phyloP scores from a whole-genome alignment of 2,113 vertebrate species.

The Anser cygnoides region DNA sequence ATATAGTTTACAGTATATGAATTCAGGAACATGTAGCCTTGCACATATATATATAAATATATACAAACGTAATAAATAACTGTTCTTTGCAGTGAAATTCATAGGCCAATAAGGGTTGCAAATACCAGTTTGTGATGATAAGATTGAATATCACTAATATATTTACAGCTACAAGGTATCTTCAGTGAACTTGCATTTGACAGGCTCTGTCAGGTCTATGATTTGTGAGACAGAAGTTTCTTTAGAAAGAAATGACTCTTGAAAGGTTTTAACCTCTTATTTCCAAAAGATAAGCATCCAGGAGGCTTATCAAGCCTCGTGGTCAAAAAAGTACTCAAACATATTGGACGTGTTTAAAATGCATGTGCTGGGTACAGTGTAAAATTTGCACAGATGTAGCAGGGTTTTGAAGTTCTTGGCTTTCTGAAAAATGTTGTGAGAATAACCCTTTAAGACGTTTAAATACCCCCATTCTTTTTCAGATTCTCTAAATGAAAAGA shows the following conservation, averaged over 20 bases:
- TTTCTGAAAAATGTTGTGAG: background rate
- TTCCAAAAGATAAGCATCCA: background rate
- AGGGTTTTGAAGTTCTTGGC: background rate
- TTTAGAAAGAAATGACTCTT: background rate
- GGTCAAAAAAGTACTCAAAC: background rate
- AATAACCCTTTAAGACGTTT: background rate
- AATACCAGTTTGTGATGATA: background rate
- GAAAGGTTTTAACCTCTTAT: background rate
- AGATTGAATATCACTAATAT: background rate
- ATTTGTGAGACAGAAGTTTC: background rate
- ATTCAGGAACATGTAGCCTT: slow-evolving; percentile 55
- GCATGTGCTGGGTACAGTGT: background rate
- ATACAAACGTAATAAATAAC: background rate
- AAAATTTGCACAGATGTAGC: background rate
- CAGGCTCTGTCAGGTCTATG: background rate
- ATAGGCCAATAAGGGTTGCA: background rate
- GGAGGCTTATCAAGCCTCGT: background rate
- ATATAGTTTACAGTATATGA: slow-evolving; percentile 69
- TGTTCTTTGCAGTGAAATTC: slow-evolving; percentile 18
- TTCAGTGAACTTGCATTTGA: background rate
- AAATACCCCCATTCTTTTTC: background rate
- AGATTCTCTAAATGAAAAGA: background rate
- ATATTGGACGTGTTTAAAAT: background rate
- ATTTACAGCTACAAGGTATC: background rate
- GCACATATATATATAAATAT: background rate